phyloP scores from a whole-genome alignment of 2,888 invertebrate species.

The Tachina grossa region DNA sequence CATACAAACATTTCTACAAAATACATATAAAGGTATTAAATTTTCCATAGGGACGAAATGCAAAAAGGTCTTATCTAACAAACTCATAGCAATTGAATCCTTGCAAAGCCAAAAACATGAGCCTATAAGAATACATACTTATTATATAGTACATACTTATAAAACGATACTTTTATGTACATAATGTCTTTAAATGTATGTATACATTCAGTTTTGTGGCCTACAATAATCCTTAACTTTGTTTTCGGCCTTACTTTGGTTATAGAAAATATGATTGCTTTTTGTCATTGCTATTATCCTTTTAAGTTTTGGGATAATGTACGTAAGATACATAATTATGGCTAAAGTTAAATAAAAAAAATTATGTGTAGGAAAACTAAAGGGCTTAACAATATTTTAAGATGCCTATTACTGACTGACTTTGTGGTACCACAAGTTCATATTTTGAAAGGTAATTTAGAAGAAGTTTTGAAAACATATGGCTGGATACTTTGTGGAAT shows the following conservation, averaged over 20 bases:
- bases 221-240: constrained; percentile 19
- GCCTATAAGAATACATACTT: background rate
- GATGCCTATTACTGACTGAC: background rate
- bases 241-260: constrained; percentile 1
- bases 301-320: background rate
- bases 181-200: background rate
- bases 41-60: background rate
- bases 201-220: constrained; percentile 5
- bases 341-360: background rate
- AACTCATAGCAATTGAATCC: background rate
- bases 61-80: background rate
- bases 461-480: too few species aligned
- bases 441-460: too few species aligned
- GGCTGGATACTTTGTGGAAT: too few species aligned
- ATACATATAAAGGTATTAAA: background rate
- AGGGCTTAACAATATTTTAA: constrained; percentile 2
- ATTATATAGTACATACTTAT: background rate
- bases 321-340: background rate
- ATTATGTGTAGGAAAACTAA: background rate
- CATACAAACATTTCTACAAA: background rate
- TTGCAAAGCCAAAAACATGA: background rate
- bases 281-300: background rate
- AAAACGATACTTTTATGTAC: background rate
- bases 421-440: too few species aligned
- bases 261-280: constrained; percentile 12